These are phyloP conservation scores for Theropithecus gelada DNA, from an alignment of 2,113 vertebrate genomes.

Conservation along the genomic window DNA sequence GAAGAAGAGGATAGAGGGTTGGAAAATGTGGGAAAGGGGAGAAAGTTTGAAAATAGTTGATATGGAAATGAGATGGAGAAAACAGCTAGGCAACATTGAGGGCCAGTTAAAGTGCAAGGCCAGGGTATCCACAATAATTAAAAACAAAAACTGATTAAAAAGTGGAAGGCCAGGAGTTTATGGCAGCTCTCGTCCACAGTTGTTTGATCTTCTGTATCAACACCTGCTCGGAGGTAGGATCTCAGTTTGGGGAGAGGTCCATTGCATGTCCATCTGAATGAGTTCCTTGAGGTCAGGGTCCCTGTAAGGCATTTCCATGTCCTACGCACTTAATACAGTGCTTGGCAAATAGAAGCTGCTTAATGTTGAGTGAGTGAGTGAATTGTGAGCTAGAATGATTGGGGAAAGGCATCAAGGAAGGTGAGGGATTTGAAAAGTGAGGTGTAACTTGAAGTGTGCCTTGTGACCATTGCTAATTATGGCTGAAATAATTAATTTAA, in stretches of 20 bases:
- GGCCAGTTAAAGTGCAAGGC: neutral
- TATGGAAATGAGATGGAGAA: neutral
- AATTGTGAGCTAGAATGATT: neutral
- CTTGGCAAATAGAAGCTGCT: neutral
- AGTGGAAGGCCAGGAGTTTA: neutral
- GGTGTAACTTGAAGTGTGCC: neutral
- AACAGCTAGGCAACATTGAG: neutral
- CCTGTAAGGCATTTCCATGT: accelerated
- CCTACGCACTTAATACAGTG: neutral
- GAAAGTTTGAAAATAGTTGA: neutral
- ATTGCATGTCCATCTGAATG: neutral
- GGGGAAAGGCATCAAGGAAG: neutral
- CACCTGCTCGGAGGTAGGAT: neutral
- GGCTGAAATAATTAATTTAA: neutral
- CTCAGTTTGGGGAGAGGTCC: neutral
- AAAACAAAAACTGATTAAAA: neutral
- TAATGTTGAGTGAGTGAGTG: neutral
- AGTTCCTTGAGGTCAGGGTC: neutral
- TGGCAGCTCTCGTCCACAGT: neutral
- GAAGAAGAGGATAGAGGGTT: neutral
- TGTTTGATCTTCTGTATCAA: neutral
- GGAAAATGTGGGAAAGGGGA: neutral
- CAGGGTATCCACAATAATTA: neutral
- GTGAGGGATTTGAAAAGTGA: neutral
- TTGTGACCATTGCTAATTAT: neutral